Evolutionary conservation across 1,140 invertebrate genomes (phyloP).

Genomic region (Brachionus rubens): DNA sequence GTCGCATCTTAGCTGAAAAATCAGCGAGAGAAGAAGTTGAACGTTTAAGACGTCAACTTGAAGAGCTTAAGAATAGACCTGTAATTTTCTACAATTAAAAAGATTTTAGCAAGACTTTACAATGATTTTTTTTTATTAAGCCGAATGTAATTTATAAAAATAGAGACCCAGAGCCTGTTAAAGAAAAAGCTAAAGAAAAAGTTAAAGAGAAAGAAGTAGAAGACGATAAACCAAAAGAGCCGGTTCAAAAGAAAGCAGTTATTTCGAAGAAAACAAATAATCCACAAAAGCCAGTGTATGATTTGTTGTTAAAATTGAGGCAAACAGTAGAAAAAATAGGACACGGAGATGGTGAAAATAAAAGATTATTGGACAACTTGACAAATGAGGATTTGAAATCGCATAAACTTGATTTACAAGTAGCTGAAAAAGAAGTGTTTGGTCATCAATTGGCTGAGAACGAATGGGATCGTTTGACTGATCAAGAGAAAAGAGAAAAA

Average conservation of each 20-base stretch:
- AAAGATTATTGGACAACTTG: neutral
- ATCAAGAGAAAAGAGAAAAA: constrained; percentile 26
- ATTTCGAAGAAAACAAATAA: neutral
- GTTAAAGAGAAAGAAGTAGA: too few species aligned
- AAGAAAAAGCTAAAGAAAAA: too few species aligned
- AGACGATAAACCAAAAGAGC: neutral
- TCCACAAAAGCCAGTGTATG: neutral
- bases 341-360: constrained; percentile 31
- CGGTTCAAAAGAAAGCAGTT: neutral
- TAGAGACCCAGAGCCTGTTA: neutral
- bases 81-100: neutral
- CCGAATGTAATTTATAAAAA: neutral
- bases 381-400: constrained; percentile 25
- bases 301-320: constrained; percentile 10
- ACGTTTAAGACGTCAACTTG: constrained; percentile 2
- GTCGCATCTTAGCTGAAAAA: constrained; percentile 24
- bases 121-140: neutral
- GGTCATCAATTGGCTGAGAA: constrained; percentile 13
- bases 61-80: neutral
- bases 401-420: constrained; percentile 39
- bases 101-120: neutral
- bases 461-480: constrained; percentile 25
- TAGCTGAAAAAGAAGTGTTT: constrained; percentile 42
- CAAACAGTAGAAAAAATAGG: neutral
- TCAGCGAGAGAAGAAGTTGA: constrained; percentile 13